Percentiles rank a stretch among this genome's conserved stretches.
Evolutionary conservation across 2,797 vertebrate genomes (phyloP).

Genomic region (Peromyscus eremicus): DNA sequence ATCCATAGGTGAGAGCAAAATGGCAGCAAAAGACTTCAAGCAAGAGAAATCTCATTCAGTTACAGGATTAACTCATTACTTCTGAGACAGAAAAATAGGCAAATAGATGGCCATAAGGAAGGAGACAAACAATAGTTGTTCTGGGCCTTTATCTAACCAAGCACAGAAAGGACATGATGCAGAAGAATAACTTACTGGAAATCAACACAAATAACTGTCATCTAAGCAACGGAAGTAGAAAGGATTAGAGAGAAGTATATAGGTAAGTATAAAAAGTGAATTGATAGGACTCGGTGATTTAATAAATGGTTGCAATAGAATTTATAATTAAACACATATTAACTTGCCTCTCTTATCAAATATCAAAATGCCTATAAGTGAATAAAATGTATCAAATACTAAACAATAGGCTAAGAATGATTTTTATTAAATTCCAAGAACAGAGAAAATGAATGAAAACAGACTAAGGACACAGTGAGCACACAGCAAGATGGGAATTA

Average conservation of each 20-base stretch:
- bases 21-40: background rate
- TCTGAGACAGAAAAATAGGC: background rate
- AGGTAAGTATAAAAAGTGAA: background rate
- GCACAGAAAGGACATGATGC: background rate
- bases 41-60: background rate
- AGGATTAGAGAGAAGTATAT: background rate
- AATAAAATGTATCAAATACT: slow-evolving; percentile 22
- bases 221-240: background rate
- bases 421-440: slow-evolving; percentile 9
- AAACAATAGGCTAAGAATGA: slow-evolving; percentile 15
- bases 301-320: background rate
- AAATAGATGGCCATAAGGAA: background rate
- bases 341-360: background rate
- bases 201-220: background rate
- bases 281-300: background rate
- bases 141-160: background rate
- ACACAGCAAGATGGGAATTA: background rate
- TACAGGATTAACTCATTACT: background rate
- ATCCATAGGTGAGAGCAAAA: background rate
- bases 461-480: background rate
- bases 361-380: slow-evolving; percentile 30
- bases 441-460: slow-evolving; percentile 38
- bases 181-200: background rate
- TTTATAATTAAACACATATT: background rate
- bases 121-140: background rate